Evolutionary conservation across 2,113 vertebrate genomes (phyloP), one percentile per base, ranked within the genome.

Genomic region (Caloenas nicobarica): DNA sequence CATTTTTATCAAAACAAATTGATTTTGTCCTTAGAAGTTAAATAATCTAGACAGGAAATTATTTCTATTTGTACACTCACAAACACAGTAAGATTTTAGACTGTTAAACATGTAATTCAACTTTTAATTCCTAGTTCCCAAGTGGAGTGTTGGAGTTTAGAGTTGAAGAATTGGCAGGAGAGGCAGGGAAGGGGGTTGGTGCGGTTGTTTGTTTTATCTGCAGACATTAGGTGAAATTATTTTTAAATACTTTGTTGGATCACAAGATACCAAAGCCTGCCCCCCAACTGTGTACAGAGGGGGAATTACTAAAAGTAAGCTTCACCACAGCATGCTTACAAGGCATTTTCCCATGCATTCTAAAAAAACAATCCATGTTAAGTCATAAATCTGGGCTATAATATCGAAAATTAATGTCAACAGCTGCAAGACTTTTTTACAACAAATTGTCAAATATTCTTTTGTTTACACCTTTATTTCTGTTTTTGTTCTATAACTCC

Each of bases 251-350:
- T 70, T 83, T 48, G 17, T 15, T 70, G 50, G 33, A 60, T 65
- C 57, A 84, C 38, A 44, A 68, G 25, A 56, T 29, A 88, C 7
- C 23, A 81, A 80, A 91, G 38, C 12, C 40, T 42, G 19, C 11
- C 8, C 24, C 1, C 1, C 5, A 3, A 19, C 34, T 54, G 38
- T 5, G 15, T 54, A 54, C 1, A 13, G 7, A 26, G 5, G 13
- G 3, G 11, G 28, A 70, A 73, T 70, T 66, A 74, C 56, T 79
- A 71, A 36, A 60, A 72, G 33, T 54, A 71, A 81, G 74, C 65
- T 71, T 91, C 33, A 81, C 61, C 50, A 68, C 16, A 74, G 31
- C 11, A 40, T 29, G 34, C 34, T 87, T 79, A 79, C 28, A 40
- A 36, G n/a, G 61, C 51, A 34, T 79, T 93, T 91, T 56, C 33